These are phyloP conservation scores for Peromyscus attwateri DNA, from an alignment of 2,797 vertebrate genomes.

Conservation along the genomic window DNA sequence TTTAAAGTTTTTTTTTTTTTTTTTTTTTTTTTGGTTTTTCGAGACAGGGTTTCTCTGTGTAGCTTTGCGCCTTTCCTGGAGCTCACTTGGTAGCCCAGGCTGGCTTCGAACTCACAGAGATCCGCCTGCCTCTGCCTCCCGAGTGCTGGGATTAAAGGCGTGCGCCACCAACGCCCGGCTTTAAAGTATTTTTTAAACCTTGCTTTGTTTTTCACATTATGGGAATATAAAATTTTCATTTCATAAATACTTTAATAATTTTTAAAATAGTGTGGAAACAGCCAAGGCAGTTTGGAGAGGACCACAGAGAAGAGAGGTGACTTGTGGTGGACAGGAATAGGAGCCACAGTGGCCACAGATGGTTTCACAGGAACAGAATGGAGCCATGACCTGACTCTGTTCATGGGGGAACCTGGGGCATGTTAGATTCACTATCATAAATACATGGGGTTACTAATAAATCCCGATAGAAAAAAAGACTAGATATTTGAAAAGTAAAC, in stretches of 20 bases:
- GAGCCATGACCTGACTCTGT: neutral
- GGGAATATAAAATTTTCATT: neutral
- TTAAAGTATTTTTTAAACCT: neutral
- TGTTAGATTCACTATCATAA: neutral
- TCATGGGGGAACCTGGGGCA: neutral
- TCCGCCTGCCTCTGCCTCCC: too few species aligned
- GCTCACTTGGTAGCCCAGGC: too few species aligned
- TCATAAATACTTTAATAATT: neutral
- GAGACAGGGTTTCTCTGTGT: too few species aligned
- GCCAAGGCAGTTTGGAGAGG: neutral
- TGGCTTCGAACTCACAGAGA: too few species aligned
- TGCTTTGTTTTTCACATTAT: neutral
- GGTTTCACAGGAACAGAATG: neutral
- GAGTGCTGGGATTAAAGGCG: too few species aligned
- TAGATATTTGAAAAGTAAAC: constrained; percentile 31
- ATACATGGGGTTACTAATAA: neutral
- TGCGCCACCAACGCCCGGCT: too few species aligned
- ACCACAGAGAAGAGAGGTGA: neutral
- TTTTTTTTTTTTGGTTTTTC: too few species aligned
- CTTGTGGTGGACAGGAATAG: neutral
- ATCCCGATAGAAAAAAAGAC: neutral
- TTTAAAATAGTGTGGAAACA: neutral
- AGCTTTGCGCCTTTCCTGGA: too few species aligned
- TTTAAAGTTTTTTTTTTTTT: neutral
- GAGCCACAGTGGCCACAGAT: neutral